Evolutionary conservation across 2,797 vertebrate species (phyloP), one percentile per base, ranked within the genome.

Genomic region (Amblyopsis hoosieri): DNA sequence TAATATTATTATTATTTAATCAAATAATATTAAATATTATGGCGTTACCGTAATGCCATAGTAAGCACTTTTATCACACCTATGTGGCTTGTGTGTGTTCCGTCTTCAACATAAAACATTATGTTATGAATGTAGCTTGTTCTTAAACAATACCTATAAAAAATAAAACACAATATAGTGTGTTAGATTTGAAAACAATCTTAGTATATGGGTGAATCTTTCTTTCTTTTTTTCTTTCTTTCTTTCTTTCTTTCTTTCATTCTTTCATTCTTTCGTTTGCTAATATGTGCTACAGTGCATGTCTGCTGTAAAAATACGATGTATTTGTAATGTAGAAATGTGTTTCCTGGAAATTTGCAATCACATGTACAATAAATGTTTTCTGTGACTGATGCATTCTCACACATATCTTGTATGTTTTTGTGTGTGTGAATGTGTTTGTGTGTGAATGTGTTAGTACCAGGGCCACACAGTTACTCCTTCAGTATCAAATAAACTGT

Each of bases 61-160:
- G 70, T 69, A 74, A 81, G 68, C 67, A 72, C 62, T 53, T 79
- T 75, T 60, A 53, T 68, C 8, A 45, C 53, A 62, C 19, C 52
- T 58, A 76, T 66, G 60, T 59, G 11, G 11, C 67, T 62, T 63
- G 29, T 1, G 9, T 60, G 45, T 49, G 60, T 50, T 79, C 58
- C 64, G 67, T 64, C 68, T 48, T 52, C 5, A 61, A 53, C 17
- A 53, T 23, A 53, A 71, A 68, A 61, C 42, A 17, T 11, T 3
- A 64, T 74, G 42, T 45, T 45, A 57, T 45, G 47, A 11, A 1
- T 19, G 15, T 54, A 3, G 31, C 12, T 1, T 51, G 29, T 37
- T 23, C 23, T 23, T 23, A 3, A 23, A 23, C 23, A 23, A 23
- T 23, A 23, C 3, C 0, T 52, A 15, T 52, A 23, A 61, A 56